Base-by-base conservation (phyloP, 2,888 invertebrate genomes). In the Pomacea canaliculata region DNA sequence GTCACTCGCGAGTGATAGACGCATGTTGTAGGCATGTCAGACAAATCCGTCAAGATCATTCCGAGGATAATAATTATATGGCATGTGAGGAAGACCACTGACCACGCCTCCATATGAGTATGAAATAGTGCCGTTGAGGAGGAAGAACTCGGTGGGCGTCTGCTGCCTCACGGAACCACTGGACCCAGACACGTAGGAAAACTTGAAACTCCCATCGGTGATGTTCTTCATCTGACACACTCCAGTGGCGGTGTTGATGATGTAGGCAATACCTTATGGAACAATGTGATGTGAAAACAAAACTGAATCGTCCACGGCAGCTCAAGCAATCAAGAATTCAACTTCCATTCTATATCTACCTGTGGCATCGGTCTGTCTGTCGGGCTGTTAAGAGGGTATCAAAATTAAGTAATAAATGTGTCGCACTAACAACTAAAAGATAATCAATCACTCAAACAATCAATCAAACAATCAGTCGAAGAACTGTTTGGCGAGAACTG, bases 71-170 rank as follows among this genome's bases (percentile, higher is more conserved):
- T 7, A 7, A 13, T 56, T 16, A 16, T 56, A 56, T 56, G 8
- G 51, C 16, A 56, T 16, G 12, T 56, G 51, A 56, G 8, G 51
- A 37, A 37, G 37, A 37, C 37, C 37, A 68, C 68, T 46, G 2
- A 68, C 68, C 5, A 68, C 48, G 18, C 68, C 68, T 19, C 18
- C 37, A 37, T 68, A 68, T 2, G 19, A 9, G 19, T 10, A 68
- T 12, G n/a, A 27, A 2, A 8, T 48, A 12, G 27, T 27, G 37
- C 37, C 37, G 46, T 68, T 46, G 48, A 37, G 18, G 8, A 68
- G 46, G 27, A 68, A 68, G 37, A 68, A 68, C 37, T 68, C 68
- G 27, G 48, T 19, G 12, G 68, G 68, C 68, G 68, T 68, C 37
- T 68, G 37, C 68, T 68, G 68, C 13, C 68, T 23, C 10, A 68